Percentiles rank a stretch among this genome's conserved stretches.
Evolutionary conservation across 2,888 invertebrate species (phyloP).

Genomic region (Apamea crenata): DNA sequence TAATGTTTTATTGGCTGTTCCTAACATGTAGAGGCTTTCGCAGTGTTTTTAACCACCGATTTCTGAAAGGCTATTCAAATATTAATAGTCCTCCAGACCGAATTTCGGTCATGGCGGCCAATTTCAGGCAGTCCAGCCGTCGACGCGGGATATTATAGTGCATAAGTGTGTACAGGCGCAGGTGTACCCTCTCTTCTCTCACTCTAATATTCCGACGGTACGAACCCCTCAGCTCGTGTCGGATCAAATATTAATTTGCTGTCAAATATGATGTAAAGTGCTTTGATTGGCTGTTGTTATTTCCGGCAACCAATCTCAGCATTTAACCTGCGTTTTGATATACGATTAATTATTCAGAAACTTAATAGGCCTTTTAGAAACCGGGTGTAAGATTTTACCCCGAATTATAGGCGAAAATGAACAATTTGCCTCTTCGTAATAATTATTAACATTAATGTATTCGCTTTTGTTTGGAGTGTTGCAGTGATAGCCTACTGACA

Average conservation of each 20-base stretch:
- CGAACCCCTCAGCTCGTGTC: background rate
- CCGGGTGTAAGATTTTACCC: conserved; percentile 27
- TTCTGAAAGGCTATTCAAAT: conserved; percentile 22
- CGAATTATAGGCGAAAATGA: conserved; percentile 32
- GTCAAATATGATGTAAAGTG: background rate
- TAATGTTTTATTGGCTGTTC: conserved; percentile 87
- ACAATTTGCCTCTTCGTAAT: conserved; percentile 51
- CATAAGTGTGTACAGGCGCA: background rate
- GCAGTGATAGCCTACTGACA: conserved; percentile 74
- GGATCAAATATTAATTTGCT: background rate
- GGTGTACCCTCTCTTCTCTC: background rate
- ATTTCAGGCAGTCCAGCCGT: background rate
- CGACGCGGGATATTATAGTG: background rate
- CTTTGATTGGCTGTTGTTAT: background rate
- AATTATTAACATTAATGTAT: conserved; percentile 68
- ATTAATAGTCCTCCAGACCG: background rate
- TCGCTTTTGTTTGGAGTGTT: conserved; percentile 77
- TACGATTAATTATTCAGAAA: background rate
- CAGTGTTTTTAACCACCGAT: conserved; percentile 37
- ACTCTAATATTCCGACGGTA: background rate
- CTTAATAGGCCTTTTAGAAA: conserved; percentile 12
- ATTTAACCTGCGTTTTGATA: background rate
- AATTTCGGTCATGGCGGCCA: background rate
- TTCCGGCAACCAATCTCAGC: background rate
- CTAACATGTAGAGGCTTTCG: conserved; percentile 78